Conservation (phyloP, 2,888 invertebrate genomes). For the Melinopterus prodromus region DNA sequence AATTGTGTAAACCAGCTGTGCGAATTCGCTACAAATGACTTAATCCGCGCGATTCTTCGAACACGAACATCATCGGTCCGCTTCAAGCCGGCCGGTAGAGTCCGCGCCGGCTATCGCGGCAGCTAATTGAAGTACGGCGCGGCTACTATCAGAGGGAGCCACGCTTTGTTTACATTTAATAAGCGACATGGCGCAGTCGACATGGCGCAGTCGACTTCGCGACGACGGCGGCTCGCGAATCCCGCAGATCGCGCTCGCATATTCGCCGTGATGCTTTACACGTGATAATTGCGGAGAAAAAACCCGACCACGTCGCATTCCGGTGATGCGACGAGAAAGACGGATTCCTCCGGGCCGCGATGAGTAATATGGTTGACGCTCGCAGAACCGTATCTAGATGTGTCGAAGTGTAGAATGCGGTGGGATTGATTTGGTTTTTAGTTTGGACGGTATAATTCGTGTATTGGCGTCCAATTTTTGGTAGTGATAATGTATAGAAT, state of each 20-base stretch:
- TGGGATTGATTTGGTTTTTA: neutral
- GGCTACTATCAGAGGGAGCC: neutral
- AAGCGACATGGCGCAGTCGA: neutral
- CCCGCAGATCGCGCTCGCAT: neutral
- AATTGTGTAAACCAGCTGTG: constrained; percentile 53
- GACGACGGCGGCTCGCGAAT: neutral
- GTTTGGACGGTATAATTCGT: neutral
- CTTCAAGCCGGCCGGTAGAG: neutral
- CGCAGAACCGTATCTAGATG: neutral
- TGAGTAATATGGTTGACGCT: neutral
- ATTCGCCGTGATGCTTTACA: constrained; percentile 4
- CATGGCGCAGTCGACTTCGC: neutral
- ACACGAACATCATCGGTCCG: constrained; percentile 32
- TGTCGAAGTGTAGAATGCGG: neutral
- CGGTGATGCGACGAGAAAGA: neutral
- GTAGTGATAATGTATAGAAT: too few species aligned
- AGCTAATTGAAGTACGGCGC: neutral
- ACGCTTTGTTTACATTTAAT: neutral
- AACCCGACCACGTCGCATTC: constrained; percentile 4
- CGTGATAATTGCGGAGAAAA: neutral
- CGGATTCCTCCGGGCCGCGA: neutral
- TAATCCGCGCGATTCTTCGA: constrained; percentile 54
- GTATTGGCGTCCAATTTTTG: too few species aligned
- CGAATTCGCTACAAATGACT: constrained; percentile 55
- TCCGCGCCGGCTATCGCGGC: neutral